Evolutionary conservation across 2,113 vertebrate genomes (phyloP).

Genomic region (Actinemys pallida): DNA sequence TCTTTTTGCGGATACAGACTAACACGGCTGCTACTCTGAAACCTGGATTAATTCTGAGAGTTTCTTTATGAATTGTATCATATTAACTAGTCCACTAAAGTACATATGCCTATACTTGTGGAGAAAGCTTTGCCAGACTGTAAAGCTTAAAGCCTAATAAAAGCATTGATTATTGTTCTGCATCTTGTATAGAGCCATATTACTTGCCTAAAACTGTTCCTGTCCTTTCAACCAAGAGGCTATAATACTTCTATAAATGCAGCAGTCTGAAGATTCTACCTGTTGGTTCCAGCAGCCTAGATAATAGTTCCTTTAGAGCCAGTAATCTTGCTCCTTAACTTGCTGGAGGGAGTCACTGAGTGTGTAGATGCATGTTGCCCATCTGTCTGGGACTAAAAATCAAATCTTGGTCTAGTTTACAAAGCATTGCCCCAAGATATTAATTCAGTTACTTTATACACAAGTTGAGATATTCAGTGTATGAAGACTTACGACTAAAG

Average conservation of each 20-base stretch:
- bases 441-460: neutral
- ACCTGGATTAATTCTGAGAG: neutral
- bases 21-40: too few species aligned
- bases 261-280: neutral
- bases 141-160: slow-evolving; percentile 9
- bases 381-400: neutral
- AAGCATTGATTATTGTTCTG: neutral
- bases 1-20: too few species aligned
- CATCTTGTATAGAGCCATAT: neutral
- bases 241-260: neutral
- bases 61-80: neutral
- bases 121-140: neutral
- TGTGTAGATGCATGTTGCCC: neutral
- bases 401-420: neutral
- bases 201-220: neutral
- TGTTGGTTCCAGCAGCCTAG: neutral
- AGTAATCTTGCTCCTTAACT: neutral
- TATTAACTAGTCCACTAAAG: neutral
- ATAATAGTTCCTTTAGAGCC: neutral
- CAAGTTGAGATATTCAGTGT: too few species aligned
- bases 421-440: neutral
- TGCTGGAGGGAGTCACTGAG: neutral
- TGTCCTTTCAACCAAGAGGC: neutral
- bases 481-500: neutral
- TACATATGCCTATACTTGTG: accelerated